Conservation (phyloP, 2,113 vertebrate species). For the Bothrops jararaca region DNA sequence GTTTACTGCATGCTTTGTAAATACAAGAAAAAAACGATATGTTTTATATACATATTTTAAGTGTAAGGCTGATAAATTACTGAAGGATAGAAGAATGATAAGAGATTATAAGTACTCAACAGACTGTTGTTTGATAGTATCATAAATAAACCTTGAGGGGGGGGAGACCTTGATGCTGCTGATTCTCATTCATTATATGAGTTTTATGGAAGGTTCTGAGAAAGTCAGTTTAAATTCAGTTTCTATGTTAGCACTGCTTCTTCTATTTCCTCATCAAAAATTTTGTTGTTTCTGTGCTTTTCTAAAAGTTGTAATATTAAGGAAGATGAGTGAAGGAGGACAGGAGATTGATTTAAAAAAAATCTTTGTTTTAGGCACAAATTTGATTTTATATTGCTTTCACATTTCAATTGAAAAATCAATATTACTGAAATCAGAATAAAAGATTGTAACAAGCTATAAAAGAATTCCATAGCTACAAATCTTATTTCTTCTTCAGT, state of each 20-base stretch:
- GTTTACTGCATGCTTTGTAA: not conserved
- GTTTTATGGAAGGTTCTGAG: not conserved
- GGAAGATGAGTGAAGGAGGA: not conserved
- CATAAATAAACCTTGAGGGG: not conserved
- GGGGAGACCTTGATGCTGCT: not conserved
- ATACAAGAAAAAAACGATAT: not conserved
- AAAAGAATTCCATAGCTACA: constrained; percentile 32
- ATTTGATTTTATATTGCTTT: constrained; percentile 24
- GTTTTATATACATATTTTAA: not conserved
- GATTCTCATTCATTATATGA: not conserved
- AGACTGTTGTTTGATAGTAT: not conserved
- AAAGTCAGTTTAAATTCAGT: not conserved
- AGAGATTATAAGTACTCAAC: not conserved
- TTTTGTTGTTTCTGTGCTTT: not conserved
- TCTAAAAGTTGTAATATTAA: constrained; percentile 30
- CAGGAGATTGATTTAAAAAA: constrained; percentile 1
- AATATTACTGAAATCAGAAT: not conserved
- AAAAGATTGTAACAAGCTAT: constrained; percentile 26
- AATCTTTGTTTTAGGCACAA: not conserved
- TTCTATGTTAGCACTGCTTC: not conserved
- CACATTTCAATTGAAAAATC: constrained; percentile 29
- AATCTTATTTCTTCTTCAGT: not conserved
- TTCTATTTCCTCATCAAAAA: not conserved
- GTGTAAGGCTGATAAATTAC: not conserved
- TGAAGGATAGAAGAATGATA: not conserved